A percentile compares a stretch with the other conserved stretches of the same genome.
Evolutionary conservation across 1,140 invertebrate genomes (phyloP).

Genomic region (Colletes latitarsis): DNA sequence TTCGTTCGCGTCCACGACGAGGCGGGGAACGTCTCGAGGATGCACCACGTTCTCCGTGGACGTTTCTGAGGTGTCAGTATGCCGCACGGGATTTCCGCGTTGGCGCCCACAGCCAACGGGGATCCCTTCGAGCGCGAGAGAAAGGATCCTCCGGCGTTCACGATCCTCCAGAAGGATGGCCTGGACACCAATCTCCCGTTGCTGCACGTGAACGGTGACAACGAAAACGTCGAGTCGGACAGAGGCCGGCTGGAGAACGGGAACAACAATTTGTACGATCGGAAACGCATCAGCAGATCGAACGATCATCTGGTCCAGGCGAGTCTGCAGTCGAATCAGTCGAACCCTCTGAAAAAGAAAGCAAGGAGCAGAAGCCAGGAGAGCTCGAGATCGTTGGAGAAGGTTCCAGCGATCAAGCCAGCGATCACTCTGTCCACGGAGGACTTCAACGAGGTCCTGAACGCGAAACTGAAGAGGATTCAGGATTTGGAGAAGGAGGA

Average conservation of each 20-base stretch:
- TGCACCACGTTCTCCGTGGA: no score
- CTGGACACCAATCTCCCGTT: slow-evolving; percentile 73
- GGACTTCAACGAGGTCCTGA: slow-evolving; percentile 84
- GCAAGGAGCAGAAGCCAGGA: slow-evolving; percentile 78
- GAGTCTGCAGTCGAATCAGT: slow-evolving; percentile 70
- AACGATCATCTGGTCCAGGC: slow-evolving; percentile 74
- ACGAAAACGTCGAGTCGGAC: slow-evolving; percentile 57
- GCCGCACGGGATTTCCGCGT: slow-evolving; percentile 59
- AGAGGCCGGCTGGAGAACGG: slow-evolving; percentile 60
- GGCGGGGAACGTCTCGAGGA: no score
- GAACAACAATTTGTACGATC: slow-evolving; percentile 60
- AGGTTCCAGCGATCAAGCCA: slow-evolving; percentile 38
- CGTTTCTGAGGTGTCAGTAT: no score
- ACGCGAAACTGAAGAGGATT: slow-evolving; percentile 84
- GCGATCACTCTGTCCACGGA: slow-evolving; percentile 73
- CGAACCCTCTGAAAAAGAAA: slow-evolving; percentile 71
- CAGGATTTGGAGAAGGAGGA: slow-evolving; percentile 82
- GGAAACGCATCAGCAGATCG: slow-evolving; percentile 72
- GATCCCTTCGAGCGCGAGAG: slow-evolving; percentile 60
- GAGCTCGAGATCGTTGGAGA: slow-evolving; percentile 62
- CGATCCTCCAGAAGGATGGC: slow-evolving; percentile 73
- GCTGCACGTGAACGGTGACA: slow-evolving; percentile 62
- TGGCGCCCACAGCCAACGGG: slow-evolving; percentile 62
- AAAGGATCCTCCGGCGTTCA: slow-evolving; percentile 71
- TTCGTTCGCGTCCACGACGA: no score